These are phyloP conservation scores for Archilochus colubris DNA, from an alignment of 2,113 vertebrate species.

Conservation along the genomic window DNA sequence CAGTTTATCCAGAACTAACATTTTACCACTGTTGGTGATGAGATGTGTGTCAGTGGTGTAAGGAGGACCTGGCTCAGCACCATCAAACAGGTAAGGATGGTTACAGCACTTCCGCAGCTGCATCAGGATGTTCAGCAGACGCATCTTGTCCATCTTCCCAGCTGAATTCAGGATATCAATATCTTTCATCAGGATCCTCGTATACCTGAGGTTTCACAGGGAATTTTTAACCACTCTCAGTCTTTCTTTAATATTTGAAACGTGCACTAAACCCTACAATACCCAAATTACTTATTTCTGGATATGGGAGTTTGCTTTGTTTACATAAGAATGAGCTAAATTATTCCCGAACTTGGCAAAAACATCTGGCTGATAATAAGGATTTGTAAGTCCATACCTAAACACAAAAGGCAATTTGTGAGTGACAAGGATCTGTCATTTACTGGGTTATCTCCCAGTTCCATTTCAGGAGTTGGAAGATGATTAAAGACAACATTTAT, in stretches of 20 bases:
- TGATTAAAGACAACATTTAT: background rate
- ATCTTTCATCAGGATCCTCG: conserved; percentile 91
- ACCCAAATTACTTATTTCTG: background rate
- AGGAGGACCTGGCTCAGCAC: conserved; percentile 88
- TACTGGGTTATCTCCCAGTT: background rate
- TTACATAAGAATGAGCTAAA: background rate
- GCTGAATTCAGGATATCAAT: conserved; percentile 90
- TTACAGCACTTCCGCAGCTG: conserved; percentile 91
- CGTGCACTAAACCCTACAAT: background rate
- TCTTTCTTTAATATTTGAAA: background rate
- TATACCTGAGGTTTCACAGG: conserved; percentile 81
- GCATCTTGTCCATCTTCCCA: conserved; percentile 93
- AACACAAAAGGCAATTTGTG: background rate
- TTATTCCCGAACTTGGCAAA: background rate
- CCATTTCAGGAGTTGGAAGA: background rate
- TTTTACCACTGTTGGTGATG: conserved; percentile 89
- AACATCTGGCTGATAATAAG: background rate
- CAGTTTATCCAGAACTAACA: conserved; percentile 88
- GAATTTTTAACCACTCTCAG: background rate
- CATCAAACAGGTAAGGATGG: conserved; percentile 90
- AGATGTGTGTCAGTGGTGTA: conserved; percentile 91
- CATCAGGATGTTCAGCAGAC: conserved; percentile 90
- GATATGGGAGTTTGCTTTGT: background rate
- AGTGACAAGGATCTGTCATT: background rate
- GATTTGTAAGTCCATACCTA: background rate